Conservation (phyloP, 2,113 vertebrate species). For the Anas platyrhynchos region DNA sequence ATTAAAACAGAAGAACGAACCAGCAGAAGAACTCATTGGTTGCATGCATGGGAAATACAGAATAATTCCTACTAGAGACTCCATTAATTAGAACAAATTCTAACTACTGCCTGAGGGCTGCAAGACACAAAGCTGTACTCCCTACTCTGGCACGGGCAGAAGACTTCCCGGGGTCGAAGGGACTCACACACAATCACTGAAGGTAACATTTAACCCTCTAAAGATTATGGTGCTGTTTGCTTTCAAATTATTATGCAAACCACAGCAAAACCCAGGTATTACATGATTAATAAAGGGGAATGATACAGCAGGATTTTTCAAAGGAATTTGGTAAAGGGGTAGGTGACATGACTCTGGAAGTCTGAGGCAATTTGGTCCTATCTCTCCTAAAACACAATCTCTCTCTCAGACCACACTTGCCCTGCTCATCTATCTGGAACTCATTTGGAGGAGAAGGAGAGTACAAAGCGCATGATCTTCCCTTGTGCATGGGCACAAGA, state of each 20-base stretch:
- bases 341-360: not conserved
- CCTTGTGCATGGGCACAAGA: not conserved
- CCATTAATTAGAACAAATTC: slow-evolving; percentile 71
- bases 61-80: slow-evolving; percentile 65
- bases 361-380: not conserved
- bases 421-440: not conserved
- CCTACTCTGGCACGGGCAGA: slow-evolving; percentile 8
- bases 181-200: not conserved
- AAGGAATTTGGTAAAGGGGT: not conserved
- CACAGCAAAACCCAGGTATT: not conserved
- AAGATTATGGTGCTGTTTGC: not conserved
- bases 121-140: slow-evolving; percentile 58
- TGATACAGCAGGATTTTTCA: not conserved
- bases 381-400: not conserved
- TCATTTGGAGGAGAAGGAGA: not conserved
- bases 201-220: slow-evolving; percentile 12
- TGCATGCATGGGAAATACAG: slow-evolving; percentile 35
- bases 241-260: not conserved
- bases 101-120: slow-evolving; percentile 47
- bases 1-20: slow-evolving; percentile 34
- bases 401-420: not conserved
- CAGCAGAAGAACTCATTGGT: slow-evolving; percentile 33
- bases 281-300: not conserved
- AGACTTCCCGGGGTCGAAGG: slow-evolving; percentile 43
- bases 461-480: not conserved